Percentiles rank a stretch among this genome's conserved stretches.
Evolutionary conservation across 2,113 vertebrate species (phyloP).

Genomic region (Progne subis): DNA sequence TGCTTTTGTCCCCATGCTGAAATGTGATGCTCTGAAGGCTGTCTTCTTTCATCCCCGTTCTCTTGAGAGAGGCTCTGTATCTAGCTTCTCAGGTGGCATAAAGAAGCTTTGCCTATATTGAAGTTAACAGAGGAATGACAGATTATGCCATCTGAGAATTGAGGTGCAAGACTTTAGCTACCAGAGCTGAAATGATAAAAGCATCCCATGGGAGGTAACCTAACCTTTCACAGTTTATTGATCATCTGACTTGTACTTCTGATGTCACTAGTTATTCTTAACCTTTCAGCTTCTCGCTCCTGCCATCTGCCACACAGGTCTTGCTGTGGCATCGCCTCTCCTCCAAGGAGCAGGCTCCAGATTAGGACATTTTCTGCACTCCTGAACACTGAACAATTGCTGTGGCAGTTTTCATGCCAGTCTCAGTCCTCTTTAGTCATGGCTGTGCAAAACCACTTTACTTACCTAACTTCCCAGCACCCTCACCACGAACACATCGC

Average conservation of each 20-base stretch:
- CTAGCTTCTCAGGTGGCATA: not conserved
- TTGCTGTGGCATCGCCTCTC: not conserved
- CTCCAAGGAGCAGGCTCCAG: not conserved
- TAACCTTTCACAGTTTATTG: conserved; percentile 26
- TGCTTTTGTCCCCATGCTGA: not conserved
- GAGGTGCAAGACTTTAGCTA: not conserved
- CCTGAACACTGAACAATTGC: not conserved
- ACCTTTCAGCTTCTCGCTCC: not conserved
- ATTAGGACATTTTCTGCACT: not conserved
- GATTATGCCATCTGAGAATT: not conserved
- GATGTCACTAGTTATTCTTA: conserved; percentile 11
- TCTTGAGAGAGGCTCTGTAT: not conserved
- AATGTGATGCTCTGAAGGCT: not conserved
- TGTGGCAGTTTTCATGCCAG: not conserved
- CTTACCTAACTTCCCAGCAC: not conserved
- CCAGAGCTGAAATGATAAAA: conserved; percentile 12
- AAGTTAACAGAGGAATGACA: not conserved
- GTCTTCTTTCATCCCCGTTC: not conserved
- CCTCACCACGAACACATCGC: rapidly evolving
- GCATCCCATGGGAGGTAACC: not conserved
- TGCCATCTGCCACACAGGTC: rapidly evolving
- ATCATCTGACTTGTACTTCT: not conserved
- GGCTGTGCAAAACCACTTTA: not conserved
- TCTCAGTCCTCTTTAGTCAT: not conserved
- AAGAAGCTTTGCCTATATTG: not conserved